phyloP scores from a whole-genome alignment of 2,113 vertebrate genomes.

The Oxyruncus cristatus region DNA sequence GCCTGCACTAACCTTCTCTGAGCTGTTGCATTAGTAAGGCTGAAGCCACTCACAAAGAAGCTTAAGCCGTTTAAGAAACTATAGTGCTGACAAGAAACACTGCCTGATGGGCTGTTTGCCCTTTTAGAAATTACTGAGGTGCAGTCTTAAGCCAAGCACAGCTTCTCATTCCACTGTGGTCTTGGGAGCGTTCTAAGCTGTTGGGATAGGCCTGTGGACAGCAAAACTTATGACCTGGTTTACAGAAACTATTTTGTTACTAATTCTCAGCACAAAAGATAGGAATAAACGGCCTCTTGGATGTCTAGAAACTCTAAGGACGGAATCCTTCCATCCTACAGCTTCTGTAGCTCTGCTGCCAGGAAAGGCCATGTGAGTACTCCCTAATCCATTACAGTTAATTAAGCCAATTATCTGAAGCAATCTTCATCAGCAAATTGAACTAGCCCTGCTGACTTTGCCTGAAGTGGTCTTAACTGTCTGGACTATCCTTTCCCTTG shows the following conservation, averaged over 20 bases:
- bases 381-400: slow-evolving; percentile 23
- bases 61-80: neutral
- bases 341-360: neutral
- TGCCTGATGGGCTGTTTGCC: neutral
- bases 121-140: neutral
- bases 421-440: neutral
- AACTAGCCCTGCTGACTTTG: neutral
- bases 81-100: neutral
- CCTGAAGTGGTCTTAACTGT: neutral
- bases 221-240: neutral
- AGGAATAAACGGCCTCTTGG: neutral
- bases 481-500: neutral
- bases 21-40: neutral
- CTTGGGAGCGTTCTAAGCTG: neutral
- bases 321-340: neutral
- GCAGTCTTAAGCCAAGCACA: neutral
- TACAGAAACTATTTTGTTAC: neutral
- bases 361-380: neutral
- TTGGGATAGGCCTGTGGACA: neutral
- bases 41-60: neutral
- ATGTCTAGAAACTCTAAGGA: neutral
- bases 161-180: neutral
- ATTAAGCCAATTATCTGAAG: slow-evolving; percentile 6
- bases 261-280: neutral
- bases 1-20: neutral